Base-by-base conservation (phyloP, 2,113 vertebrate genomes). In the Nesoenas mayeri region DNA sequence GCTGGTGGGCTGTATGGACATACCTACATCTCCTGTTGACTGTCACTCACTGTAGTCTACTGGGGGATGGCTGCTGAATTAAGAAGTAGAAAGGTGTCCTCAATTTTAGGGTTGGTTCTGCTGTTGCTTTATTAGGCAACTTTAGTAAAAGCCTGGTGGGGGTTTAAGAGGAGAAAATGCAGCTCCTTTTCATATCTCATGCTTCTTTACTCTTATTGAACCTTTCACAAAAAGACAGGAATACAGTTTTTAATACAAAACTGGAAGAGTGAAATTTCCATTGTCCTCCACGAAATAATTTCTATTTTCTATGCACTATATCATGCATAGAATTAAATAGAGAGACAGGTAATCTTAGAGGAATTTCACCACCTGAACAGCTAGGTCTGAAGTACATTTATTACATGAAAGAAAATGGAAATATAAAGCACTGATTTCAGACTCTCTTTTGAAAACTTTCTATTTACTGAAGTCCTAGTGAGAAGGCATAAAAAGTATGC, bases 401-500 rank as follows among this genome's bases (percentile, higher is more conserved):
- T 48, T 53, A 48, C 50, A 7, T 54, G 36, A 74, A 87, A 60
- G 31, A 71, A 85, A 72, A 44, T 38, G 6, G 47, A 89, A 72
- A 80, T 18, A 26, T 12, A 9, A 95, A 48, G 6, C 54, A n/a
- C 78, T 79, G 48, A 67, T 78, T 72, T 90, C 56, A 93, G 38
- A 38, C 9, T 10, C 12, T 42, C 17, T 74, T 88, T 69, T 62
- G 74, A 85, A 90, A 84, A 51, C 21, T 22, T 72, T 54, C 26
- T 64, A 16, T 90, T 91, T 78, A 56, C 34, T 14, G n/a, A 57
- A 65, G 13, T 82, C 70, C 28, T 57, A 34, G 28, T 22, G 91
- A 89, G 85, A 61, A 83, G 32, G 47, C 70, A 5, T 67, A 57
- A 65, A 93, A 91, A 77, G 28, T 79, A 54, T 58, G 40, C n/a